Conservation (phyloP, 2,888 invertebrate genomes). For the Phymatocera aterrima region DNA sequence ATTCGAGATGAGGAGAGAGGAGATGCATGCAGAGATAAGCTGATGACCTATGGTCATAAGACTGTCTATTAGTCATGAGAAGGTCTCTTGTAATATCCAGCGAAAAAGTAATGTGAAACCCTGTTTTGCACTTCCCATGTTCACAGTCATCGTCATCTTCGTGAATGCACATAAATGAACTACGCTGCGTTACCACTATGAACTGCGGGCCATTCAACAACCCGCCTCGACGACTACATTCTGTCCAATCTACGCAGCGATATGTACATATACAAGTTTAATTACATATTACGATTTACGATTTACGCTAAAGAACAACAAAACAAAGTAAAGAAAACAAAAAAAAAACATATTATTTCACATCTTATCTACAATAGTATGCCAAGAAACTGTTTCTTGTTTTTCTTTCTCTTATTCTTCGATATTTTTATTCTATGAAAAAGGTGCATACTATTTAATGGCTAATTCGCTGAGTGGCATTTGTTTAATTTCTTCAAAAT, state of each 20-base stretch:
- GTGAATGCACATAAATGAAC: conserved; percentile 73
- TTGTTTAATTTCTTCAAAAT: neutral
- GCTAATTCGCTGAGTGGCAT: neutral
- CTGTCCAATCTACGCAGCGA: conserved; percentile 72
- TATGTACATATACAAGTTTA: conserved; percentile 64
- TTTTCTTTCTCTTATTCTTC: neutral
- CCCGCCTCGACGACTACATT: conserved; percentile 72
- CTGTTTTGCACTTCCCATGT: conserved; percentile 72
- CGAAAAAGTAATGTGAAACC: conserved; percentile 61
- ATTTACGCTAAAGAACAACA: neutral
- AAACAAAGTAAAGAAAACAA: neutral
- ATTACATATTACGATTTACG: conserved; percentile 55
- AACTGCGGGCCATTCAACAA: conserved; percentile 71
- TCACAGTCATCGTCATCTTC: conserved; percentile 74
- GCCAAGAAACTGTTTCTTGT: neutral
- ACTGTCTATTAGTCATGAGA: conserved; percentile 35
- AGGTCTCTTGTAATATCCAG: conserved; percentile 30
- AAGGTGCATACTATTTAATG: conserved; percentile 12
- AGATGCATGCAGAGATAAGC: conserved; percentile 44
- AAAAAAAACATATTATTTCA: conserved; percentile 12
- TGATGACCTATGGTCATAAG: conserved; percentile 22
- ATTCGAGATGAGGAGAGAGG: conserved; percentile 13
- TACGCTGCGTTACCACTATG: conserved; percentile 72
- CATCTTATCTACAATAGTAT: neutral
- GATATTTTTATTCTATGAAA: conserved; percentile 18